These are phyloP conservation scores for Astyanax mexicanus DNA, from an alignment of 2,797 vertebrate genomes.

Conservation along the genomic window DNA sequence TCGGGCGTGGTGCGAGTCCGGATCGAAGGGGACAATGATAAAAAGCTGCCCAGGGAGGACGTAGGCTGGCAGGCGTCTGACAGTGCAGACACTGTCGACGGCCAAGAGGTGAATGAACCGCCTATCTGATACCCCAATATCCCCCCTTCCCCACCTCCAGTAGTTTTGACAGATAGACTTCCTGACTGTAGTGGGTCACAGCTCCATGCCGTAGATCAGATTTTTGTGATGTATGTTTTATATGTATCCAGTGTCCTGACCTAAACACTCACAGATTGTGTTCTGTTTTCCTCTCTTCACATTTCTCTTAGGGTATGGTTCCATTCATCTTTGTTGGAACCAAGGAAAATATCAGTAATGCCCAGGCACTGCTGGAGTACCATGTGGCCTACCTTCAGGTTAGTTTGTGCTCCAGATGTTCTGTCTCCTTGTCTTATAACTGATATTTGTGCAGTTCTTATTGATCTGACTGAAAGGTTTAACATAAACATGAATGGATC, in stretches of 20 bases:
- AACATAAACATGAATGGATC: neutral
- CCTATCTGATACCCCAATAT: conserved; percentile 47
- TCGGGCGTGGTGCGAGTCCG: conserved; percentile 92
- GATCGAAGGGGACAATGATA: conserved; percentile 93
- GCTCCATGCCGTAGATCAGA: neutral
- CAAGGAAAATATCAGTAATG: conserved; percentile 93
- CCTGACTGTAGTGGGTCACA: neutral
- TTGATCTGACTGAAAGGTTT: neutral
- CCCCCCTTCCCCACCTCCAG: neutral
- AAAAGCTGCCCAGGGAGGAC: conserved; percentile 91
- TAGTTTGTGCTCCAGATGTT: conserved; percentile 38
- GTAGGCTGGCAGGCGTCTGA: conserved; percentile 77
- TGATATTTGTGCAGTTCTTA: neutral
- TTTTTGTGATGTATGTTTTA: neutral
- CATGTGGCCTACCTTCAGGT: conserved; percentile 94
- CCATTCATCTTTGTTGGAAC: conserved; percentile 94
- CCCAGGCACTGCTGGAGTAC: conserved; percentile 91
- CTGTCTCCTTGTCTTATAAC: too few relatives aligned
- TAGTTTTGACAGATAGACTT: conserved; percentile 4
- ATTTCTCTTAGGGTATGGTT: conserved; percentile 85
- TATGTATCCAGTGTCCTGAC: neutral
- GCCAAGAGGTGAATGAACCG: conserved; percentile 80
- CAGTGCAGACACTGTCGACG: conserved; percentile 74
- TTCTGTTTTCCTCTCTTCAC: neutral
- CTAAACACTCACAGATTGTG: too few relatives aligned